phyloP scores from a whole-genome alignment of 2,888 invertebrate species.

The Pachliopta kotzebuea region DNA sequence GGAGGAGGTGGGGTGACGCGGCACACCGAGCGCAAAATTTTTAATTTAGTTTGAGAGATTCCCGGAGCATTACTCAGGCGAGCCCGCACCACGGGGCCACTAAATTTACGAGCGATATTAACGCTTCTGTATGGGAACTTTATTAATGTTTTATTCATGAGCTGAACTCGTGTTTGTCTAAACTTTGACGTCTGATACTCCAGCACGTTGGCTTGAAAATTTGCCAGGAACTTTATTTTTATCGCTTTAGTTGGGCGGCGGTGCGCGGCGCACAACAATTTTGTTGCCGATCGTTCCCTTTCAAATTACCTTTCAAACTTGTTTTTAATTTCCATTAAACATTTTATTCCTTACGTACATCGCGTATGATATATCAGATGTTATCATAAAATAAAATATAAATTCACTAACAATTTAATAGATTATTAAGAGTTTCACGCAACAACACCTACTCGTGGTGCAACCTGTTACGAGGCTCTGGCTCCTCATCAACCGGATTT shows the following conservation, averaged over 20 bases:
- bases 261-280: not conserved
- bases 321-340: not conserved
- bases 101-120: slow-evolving; percentile 16
- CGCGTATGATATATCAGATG: not conserved
- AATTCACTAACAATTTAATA: not conserved
- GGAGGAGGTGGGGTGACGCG: too few species aligned
- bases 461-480: too few species aligned
- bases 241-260: slow-evolving; percentile 14
- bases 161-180: slow-evolving; percentile 66
- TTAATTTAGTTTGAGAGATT: too few species aligned
- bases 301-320: not conserved
- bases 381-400: not conserved
- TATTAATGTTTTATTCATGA: slow-evolving; percentile 65
- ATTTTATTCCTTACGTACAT: not conserved
- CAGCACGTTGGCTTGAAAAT: slow-evolving; percentile 32
- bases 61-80: not conserved
- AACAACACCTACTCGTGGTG: too few species aligned
- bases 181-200: slow-evolving; percentile 54
- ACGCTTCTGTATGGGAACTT: slow-evolving; percentile 17
- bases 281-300: too few species aligned
- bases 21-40: too few species aligned
- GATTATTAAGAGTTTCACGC: too few species aligned
- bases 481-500: too few species aligned
- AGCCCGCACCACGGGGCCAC: not conserved
- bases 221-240: slow-evolving; percentile 34